phyloP scores from a whole-genome alignment of 2,797 vertebrate species.

The Microhierax caerulescens region DNA sequence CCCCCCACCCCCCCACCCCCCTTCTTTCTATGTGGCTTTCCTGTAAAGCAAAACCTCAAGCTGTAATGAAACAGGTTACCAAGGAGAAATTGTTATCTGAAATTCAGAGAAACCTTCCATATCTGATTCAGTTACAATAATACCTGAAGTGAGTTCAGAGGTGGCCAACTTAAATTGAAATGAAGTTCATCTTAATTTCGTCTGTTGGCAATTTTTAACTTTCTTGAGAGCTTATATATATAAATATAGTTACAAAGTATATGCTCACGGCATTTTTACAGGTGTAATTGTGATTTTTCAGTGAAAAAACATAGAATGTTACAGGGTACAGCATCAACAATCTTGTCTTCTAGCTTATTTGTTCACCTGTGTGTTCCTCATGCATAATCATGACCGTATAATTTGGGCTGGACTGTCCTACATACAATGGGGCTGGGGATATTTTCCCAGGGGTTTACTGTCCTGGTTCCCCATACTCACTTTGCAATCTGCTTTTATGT shows the following conservation, averaged over 20 bases:
- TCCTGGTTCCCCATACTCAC: background rate
- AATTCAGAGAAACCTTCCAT: background rate
- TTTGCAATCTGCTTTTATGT: background rate
- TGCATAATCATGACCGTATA: background rate
- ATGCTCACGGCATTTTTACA: background rate
- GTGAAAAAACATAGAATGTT: background rate
- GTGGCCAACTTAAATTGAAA: background rate
- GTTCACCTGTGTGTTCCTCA: background rate
- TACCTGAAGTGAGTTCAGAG: background rate
- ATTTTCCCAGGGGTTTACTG: background rate
- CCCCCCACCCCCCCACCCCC: too few species aligned
- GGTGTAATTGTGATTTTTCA: background rate
- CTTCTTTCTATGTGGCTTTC: background rate
- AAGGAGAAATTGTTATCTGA: background rate
- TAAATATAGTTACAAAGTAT: background rate
- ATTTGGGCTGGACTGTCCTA: background rate
- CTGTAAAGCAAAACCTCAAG: background rate
- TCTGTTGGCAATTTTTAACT: background rate
- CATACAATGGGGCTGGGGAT: accelerated
- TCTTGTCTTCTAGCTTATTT: background rate
- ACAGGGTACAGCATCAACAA: background rate
- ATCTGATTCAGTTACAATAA: background rate
- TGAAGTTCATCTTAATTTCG: background rate
- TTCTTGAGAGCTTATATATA: background rate
- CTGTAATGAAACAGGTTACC: background rate